These are phyloP conservation scores for Plecotus auritus DNA, from an alignment of 2,113 vertebrate genomes.

Conservation along the genomic window DNA sequence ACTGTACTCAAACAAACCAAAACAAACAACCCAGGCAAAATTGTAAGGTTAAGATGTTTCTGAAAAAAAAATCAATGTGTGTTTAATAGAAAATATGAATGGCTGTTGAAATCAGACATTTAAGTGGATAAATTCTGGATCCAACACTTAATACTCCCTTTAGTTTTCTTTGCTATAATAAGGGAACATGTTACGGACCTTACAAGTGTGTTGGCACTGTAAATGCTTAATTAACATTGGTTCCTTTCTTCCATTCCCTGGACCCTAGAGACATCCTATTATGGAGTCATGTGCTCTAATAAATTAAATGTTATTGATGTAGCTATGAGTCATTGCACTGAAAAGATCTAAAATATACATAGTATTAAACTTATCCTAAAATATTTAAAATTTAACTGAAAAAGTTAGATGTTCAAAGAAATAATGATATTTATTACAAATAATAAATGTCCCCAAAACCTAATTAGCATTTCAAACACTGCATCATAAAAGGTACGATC, in stretches of 20 bases:
- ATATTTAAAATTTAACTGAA: slow-evolving; percentile 30
- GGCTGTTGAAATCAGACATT: neutral
- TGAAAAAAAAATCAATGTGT: neutral
- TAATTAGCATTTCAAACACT: neutral
- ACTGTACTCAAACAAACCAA: neutral
- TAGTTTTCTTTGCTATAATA: neutral
- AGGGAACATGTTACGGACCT: neutral
- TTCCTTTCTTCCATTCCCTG: neutral
- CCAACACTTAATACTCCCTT: neutral
- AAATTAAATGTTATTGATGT: neutral
- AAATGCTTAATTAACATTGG: neutral
- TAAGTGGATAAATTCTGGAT: neutral
- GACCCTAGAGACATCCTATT: neutral
- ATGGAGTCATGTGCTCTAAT: neutral
- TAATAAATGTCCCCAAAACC: neutral
- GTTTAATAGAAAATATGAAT: neutral
- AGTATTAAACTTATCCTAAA: neutral
- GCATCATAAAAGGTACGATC: neutral
- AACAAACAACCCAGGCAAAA: neutral
- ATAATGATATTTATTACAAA: neutral
- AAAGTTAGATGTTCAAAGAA: neutral
- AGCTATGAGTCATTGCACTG: neutral
- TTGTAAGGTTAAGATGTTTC: neutral
- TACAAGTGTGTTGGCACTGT: neutral
- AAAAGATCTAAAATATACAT: neutral